Evolutionary conservation across 1,140 invertebrate genomes (phyloP).

Genomic region (Sycophaga agraensis): DNA sequence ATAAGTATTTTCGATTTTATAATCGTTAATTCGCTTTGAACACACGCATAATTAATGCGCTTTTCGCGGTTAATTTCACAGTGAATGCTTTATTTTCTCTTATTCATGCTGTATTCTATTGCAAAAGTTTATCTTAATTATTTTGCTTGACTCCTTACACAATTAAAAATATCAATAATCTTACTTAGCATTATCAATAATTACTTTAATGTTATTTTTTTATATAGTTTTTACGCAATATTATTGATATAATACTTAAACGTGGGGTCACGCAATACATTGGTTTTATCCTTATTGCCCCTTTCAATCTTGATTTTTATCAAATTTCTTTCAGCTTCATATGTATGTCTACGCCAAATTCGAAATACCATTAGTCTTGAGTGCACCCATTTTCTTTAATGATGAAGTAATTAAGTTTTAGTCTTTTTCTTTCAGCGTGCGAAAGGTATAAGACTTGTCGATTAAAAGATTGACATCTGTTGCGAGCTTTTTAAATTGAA

Average conservation of each 20-base stretch:
- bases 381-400: neutral
- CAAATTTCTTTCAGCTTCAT: slow-evolving; percentile 11
- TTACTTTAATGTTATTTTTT: slow-evolving; percentile 46
- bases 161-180: slow-evolving; percentile 56
- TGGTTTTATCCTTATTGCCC: slow-evolving; percentile 31
- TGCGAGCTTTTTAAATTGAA: slow-evolving; percentile 16
- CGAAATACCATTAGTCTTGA: slow-evolving; percentile 22
- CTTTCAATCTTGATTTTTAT: slow-evolving; percentile 30
- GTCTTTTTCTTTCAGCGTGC: slow-evolving; percentile 31
- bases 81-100: slow-evolving; percentile 23
- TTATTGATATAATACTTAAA: slow-evolving; percentile 55
- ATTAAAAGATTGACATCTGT: slow-evolving; percentile 24
- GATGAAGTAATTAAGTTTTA: neutral
- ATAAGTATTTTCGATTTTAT: slow-evolving; percentile 25
- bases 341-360: slow-evolving; percentile 26
- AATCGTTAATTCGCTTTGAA: slow-evolving; percentile 35
- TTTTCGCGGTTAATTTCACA: slow-evolving; percentile 32
- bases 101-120: slow-evolving; percentile 42
- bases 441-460: slow-evolving; percentile 29
- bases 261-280: slow-evolving; percentile 48
- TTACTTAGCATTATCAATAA: slow-evolving; percentile 53
- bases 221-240: slow-evolving; percentile 53
- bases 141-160: slow-evolving; percentile 44
- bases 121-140: slow-evolving; percentile 48
- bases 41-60: slow-evolving; percentile 34